Evolutionary conservation across 2,888 invertebrate species (phyloP).

Genomic region (Anarsia innoxiella): DNA sequence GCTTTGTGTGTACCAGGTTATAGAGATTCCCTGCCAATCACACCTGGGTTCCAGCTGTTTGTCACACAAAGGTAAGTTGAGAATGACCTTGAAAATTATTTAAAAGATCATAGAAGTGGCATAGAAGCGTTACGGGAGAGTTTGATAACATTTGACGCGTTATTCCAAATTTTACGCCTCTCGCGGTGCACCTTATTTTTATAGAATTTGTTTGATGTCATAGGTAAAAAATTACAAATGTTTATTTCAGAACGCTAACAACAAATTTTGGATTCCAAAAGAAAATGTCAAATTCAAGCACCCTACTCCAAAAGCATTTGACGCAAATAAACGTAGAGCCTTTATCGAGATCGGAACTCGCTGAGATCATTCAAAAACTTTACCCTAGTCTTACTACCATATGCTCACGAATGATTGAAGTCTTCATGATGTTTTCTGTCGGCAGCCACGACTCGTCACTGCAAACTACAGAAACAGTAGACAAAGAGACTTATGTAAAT

Average conservation of each 20-base stretch:
- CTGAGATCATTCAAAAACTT: constrained; percentile 79
- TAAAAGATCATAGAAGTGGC: too few relatives aligned
- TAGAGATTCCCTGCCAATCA: constrained; percentile 85
- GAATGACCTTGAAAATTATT: background rate
- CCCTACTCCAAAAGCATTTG: constrained; percentile 87
- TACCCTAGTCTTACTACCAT: constrained; percentile 84
- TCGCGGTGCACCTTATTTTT: too few relatives aligned
- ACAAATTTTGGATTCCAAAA: constrained; percentile 78
- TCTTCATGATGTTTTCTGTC: constrained; percentile 86
- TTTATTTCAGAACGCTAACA: constrained; percentile 70
- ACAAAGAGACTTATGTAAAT: constrained; percentile 30
- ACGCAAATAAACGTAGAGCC: constrained; percentile 88
- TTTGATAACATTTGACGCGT: too few relatives aligned
- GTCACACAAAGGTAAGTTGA: constrained; percentile 87
- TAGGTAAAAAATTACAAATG: too few relatives aligned
- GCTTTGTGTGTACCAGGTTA: constrained; percentile 91
- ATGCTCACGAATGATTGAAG: constrained; percentile 84
- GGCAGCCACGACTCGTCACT: constrained; percentile 76
- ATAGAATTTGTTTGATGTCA: too few relatives aligned
- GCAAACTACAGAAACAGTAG: constrained; percentile 45
- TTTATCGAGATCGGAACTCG: constrained; percentile 83
- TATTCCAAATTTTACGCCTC: too few relatives aligned
- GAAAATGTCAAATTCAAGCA: constrained; percentile 78
- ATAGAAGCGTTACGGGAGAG: too few relatives aligned
- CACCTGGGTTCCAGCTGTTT: constrained; percentile 93